Evolutionary conservation across 2,113 vertebrate genomes (phyloP).

Genomic region (Scortum barcoo): DNA sequence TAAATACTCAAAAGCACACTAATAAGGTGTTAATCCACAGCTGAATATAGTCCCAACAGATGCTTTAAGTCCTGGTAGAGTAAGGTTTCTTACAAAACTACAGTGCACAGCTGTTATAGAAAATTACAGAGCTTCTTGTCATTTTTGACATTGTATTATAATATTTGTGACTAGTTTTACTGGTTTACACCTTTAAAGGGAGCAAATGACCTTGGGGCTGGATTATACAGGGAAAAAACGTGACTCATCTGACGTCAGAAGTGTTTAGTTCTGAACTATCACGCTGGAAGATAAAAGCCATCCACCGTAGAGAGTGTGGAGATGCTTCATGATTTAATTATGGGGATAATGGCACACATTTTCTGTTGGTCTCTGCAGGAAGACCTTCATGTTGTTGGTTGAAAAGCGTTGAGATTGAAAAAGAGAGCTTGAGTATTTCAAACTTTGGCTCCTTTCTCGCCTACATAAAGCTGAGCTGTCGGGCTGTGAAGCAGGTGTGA

Average conservation of each 20-base stretch:
- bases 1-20: not conserved
- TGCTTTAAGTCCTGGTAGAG: not conserved
- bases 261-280: too few relatives aligned
- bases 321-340: too few relatives aligned
- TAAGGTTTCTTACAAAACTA: not conserved
- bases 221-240: not conserved
- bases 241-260: too few relatives aligned
- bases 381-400: not conserved
- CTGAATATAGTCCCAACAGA: not conserved
- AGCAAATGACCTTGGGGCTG: not conserved
- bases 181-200: not conserved
- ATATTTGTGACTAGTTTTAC: not conserved
- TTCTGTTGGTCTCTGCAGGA: not conserved
- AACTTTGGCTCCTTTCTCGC: not conserved
- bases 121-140: not conserved
- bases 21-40: not conserved
- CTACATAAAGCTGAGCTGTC: not conserved
- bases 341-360: not conserved
- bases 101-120: not conserved
- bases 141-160: too few relatives aligned
- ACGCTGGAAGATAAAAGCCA: not conserved
- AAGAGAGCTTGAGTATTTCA: not conserved
- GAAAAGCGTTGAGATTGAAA: not conserved
- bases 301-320: not conserved
- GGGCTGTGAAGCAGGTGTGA: not conserved